phyloP scores from a whole-genome alignment of 1,140 invertebrate genomes.

The Anoplophora glabripennis region DNA sequence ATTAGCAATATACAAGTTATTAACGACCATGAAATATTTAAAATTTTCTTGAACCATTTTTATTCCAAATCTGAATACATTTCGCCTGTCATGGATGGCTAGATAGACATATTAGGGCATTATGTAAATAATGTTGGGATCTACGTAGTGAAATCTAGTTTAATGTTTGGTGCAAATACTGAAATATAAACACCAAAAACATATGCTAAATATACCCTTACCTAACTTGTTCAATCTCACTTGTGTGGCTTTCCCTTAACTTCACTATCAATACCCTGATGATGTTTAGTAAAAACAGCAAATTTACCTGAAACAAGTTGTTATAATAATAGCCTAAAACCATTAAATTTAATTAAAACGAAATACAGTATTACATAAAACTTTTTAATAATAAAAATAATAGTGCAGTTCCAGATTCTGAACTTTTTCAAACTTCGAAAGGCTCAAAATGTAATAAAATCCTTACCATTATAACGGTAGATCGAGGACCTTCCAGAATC shows the following conservation, averaged over 20 bases:
- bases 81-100: too few species aligned
- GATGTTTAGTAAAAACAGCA: slow-evolving; percentile 80
- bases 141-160: too few species aligned
- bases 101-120: too few species aligned
- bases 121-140: too few species aligned
- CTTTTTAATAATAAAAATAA: not conserved
- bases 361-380: not conserved
- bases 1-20: too few species aligned
- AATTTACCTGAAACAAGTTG: slow-evolving; percentile 67
- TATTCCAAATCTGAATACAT: too few species aligned
- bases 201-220: slow-evolving; percentile 45
- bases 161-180: too few species aligned
- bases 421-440: not conserved
- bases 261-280: slow-evolving; percentile 82
- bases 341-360: slow-evolving; percentile 1
- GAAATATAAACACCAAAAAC: too few species aligned
- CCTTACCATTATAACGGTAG: slow-evolving; percentile 73
- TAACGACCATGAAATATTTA: too few species aligned
- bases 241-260: slow-evolving; percentile 70
- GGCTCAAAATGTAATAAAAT: not conserved
- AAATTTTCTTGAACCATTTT: too few species aligned
- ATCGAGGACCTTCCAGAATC: slow-evolving; percentile 82
- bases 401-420: not conserved
- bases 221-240: slow-evolving; percentile 78
- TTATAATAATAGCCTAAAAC: slow-evolving; percentile 2